Evolutionary conservation across 1,140 invertebrate species (phyloP), one percentile per base, ranked within the genome.

Genomic region (Drosophila dunni): DNA sequence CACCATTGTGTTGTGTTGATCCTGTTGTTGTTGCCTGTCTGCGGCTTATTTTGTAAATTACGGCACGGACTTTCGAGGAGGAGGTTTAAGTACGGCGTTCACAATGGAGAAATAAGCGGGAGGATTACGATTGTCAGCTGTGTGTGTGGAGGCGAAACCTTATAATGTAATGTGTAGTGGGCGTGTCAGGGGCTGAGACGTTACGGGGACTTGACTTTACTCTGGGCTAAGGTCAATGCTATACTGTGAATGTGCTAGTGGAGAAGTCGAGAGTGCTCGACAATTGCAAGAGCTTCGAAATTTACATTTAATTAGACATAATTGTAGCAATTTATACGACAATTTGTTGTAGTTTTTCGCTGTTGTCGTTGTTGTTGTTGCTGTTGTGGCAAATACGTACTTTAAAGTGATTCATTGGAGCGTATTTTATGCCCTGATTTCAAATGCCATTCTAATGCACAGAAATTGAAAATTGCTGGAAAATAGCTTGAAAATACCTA

Each of bases 41-140:
- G 79, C 76, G 76, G 82, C 82, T 86, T 86, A 88, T 79, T 82
- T 77, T 88, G 79, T 82, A 85, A 86, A 86, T 86, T 86, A 86
- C 79, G 81, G 72, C 71, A 62, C 54, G 58, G 65, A 53, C 64
- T 66, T 63, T 46, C 33, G 33, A 46, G 42, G 44, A n/a, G 61
- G 44, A 40, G 48, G 13, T 38, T 29, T 48, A 68, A 50, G 66
- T 53, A 33, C 50, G 61, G 61, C 60, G 40, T 33, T 15, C 48
- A 36, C 40, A 48, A 60, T 54, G 36, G 40, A 60, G 48, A 42
- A 42, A 50, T 72, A 66, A 72, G 54, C 70, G 54, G 64, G 34
- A 51, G 66, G 66, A 75, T 75, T 71, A 70, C 60, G 60, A 40
- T 38, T 75, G 73, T 58, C 67, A 53, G 46, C 51, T 75, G 44